These are phyloP conservation scores for Alligator mississippiensis DNA, from an alignment of 2,113 vertebrate species.

Conservation along the genomic window DNA sequence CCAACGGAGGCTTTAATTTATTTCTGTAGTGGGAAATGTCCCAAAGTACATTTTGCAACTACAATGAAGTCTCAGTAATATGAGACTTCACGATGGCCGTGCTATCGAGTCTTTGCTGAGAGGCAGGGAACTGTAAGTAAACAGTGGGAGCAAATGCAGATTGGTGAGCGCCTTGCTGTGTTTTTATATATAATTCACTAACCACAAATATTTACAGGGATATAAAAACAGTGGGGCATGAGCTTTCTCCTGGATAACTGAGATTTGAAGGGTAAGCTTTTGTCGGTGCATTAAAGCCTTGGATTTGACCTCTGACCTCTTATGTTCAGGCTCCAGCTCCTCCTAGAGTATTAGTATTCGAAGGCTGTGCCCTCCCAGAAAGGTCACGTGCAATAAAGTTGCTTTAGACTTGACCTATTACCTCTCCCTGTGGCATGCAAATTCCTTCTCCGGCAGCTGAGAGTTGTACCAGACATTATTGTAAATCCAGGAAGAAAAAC, in stretches of 20 bases:
- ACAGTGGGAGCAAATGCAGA: neutral
- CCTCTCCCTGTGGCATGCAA: neutral
- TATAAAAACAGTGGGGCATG: neutral
- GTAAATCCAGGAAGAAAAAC: neutral
- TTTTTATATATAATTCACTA: neutral
- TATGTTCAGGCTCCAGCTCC: neutral
- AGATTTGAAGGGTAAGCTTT: neutral
- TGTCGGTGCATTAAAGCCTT: neutral
- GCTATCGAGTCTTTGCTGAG: neutral
- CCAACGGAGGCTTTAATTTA: neutral
- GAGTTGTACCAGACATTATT: accelerated
- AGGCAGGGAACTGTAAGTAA: neutral
- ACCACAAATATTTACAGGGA: neutral
- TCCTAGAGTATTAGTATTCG: neutral
- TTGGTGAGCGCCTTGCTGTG: neutral
- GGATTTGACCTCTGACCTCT: neutral
- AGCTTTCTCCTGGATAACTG: neutral
- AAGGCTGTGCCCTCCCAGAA: neutral
- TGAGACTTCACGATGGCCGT: neutral
- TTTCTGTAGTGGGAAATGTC: neutral
- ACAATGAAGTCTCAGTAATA: neutral
- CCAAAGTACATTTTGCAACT: neutral
- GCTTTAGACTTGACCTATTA: neutral
- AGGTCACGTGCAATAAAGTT: accelerated
- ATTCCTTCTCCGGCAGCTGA: neutral